Percentiles rank a stretch among this genome's conserved stretches.
Conservation (phyloP, 2,113 vertebrate genomes). For the Chloroceryle aenea region DNA sequence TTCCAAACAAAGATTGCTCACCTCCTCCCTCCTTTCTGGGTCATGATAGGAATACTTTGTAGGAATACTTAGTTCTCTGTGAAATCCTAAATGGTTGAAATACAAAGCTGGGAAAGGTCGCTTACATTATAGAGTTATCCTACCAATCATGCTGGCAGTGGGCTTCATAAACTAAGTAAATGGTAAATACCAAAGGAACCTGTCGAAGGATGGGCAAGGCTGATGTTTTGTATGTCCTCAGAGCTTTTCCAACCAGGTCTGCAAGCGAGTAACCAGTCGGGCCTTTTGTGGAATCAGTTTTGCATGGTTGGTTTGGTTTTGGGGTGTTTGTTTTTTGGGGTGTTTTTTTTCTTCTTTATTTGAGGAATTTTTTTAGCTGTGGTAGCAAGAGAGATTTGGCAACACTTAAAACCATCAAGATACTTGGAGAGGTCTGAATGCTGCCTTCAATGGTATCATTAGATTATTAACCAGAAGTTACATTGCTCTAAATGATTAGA, state of each 20-base stretch:
- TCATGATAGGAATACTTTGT: background rate
- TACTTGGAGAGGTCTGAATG: background rate
- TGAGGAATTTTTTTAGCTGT: background rate
- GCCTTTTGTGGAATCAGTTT: background rate
- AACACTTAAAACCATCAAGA: background rate
- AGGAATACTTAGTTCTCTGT: background rate
- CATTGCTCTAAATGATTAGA: background rate
- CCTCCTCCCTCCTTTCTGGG: background rate
- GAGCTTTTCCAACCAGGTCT: background rate
- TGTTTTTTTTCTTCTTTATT: background rate
- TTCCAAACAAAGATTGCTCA: background rate
- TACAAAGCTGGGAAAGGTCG: background rate
- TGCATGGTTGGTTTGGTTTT: background rate
- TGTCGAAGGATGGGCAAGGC: background rate
- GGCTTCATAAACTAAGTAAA: background rate
- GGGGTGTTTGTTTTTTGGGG: no score
- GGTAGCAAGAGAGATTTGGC: background rate
- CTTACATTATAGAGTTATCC: background rate
- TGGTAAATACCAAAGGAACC: background rate
- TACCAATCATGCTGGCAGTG: background rate
- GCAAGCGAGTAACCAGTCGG: background rate
- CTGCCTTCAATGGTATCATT: background rate
- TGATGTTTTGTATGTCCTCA: background rate
- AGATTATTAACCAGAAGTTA: background rate
- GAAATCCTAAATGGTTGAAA: background rate